phyloP scores from a whole-genome alignment of 2,113 vertebrate species.

The Potamarius usumacintae region DNA sequence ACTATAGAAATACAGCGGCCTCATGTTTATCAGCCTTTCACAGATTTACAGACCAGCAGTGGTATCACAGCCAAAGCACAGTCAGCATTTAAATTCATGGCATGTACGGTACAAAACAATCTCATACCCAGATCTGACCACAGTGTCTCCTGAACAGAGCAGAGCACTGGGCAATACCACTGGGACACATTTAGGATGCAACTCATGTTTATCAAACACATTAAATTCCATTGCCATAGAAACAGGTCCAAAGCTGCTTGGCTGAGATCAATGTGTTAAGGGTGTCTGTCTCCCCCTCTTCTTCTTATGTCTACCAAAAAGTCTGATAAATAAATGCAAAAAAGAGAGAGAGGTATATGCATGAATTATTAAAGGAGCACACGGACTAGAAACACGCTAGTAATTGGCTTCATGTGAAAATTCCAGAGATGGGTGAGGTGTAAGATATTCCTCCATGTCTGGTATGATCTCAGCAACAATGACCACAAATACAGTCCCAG shows the following conservation, averaged over 20 bases:
- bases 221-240: conserved; percentile 38
- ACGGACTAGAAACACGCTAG: not conserved
- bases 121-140: conserved; percentile 8
- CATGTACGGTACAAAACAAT: conserved; percentile 4
- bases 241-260: conserved; percentile 26
- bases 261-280: conserved; percentile 4
- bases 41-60: conserved; percentile 6
- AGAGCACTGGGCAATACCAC: conserved; percentile 3
- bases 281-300: not conserved
- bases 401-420: not conserved
- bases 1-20: not conserved
- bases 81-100: conserved; percentile 36
- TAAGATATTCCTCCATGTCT: not conserved
- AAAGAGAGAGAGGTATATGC: not conserved
- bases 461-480: not conserved
- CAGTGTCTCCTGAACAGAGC: conserved; percentile 10
- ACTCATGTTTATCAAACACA: conserved; percentile 23
- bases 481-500: not conserved
- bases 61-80: not conserved
- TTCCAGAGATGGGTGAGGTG: not conserved
- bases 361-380: not conserved
- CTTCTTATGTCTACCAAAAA: not conserved
- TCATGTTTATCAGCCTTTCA: conserved; percentile 26
- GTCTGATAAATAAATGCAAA: not conserved
- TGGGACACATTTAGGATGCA: not conserved